Conservation (phyloP, 2,797 vertebrate genomes). For the Paramormyrops hopkinsi region DNA sequence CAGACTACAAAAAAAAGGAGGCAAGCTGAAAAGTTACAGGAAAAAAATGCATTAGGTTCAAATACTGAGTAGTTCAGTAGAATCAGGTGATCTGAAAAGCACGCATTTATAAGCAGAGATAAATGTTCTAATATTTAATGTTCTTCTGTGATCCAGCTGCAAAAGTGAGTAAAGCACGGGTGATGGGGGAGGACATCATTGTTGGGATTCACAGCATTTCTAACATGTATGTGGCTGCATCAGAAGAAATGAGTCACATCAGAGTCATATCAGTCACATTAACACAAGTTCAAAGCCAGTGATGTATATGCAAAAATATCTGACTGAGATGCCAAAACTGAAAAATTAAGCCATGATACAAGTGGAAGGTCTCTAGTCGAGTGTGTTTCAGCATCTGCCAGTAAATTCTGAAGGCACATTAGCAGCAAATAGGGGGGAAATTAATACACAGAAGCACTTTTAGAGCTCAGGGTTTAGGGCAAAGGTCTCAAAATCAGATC, state of each 20-base stretch:
- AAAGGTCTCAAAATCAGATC: neutral
- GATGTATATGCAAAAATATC: neutral
- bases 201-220: neutral
- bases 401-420: neutral
- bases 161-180: neutral
- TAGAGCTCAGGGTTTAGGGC: neutral
- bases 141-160: neutral
- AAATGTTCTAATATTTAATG: neutral
- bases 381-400: neutral
- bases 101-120: neutral
- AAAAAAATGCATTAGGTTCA: neutral
- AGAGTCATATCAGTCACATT: neutral
- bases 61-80: neutral
- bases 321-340: neutral
- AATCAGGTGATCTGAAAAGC: neutral
- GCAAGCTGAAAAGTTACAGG: neutral
- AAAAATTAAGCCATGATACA: neutral
- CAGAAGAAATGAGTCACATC: neutral
- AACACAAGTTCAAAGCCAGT: neutral
- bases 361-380: neutral
- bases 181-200: neutral
- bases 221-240: neutral
- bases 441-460: neutral
- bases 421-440: neutral
- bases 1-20: neutral